These are phyloP conservation scores for Ophiodon elongatus DNA, from an alignment of 2,113 vertebrate species.

Conservation along the genomic window DNA sequence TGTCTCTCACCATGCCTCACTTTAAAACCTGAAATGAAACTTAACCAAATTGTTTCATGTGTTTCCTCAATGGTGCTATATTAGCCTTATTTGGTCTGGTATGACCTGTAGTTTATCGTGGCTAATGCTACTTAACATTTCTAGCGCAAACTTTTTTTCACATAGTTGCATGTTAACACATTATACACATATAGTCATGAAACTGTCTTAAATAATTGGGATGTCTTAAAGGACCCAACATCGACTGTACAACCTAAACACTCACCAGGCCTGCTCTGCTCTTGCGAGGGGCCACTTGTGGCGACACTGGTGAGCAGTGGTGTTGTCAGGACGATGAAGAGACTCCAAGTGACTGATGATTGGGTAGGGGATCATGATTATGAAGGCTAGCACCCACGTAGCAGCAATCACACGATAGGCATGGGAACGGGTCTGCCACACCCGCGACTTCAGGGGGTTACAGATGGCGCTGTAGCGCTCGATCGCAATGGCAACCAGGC, in stretches of 20 bases:
- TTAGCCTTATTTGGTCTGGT: not conserved
- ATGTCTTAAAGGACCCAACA: not conserved
- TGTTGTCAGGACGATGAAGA: constrained; percentile 72
- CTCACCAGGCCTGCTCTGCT: constrained; percentile 92
- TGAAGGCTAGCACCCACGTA: constrained; percentile 91
- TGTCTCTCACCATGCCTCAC: not conserved
- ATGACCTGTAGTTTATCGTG: no score
- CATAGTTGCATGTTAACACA: not conserved
- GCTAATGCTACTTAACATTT: not conserved
- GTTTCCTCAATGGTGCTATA: not conserved
- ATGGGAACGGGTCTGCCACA: constrained; percentile 96
- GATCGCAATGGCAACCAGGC: constrained; percentile 94
- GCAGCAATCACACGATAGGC: constrained; percentile 92
- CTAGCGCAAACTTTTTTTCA: not conserved
- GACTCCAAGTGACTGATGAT: constrained; percentile 86
- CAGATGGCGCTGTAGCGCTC: constrained; percentile 98
- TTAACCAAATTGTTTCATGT: no score
- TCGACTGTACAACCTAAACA: not conserved
- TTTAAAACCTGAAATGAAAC: not conserved
- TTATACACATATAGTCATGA: not conserved
- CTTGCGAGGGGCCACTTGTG: constrained; percentile 87
- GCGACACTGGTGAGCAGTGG: constrained; percentile 84
- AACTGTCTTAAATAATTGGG: not conserved
- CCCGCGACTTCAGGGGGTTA: constrained; percentile 93
- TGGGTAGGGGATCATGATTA: constrained; percentile 95